Evolutionary conservation across 1,140 invertebrate genomes (phyloP).

Genomic region (Drosophila azteca): DNA sequence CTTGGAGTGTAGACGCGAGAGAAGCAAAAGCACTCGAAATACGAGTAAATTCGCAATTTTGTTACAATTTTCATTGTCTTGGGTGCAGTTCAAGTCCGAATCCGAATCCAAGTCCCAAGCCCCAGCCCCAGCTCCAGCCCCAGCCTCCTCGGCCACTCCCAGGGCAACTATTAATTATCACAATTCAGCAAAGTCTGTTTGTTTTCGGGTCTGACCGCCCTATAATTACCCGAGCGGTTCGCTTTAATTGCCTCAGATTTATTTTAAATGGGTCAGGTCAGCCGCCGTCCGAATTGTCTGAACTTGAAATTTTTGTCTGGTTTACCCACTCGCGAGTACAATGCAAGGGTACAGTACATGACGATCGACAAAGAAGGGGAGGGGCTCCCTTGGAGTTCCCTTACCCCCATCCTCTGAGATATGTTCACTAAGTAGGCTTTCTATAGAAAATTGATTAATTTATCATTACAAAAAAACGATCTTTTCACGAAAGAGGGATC

Average conservation of each 20-base stretch:
- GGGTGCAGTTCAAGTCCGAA: constrained; percentile 37
- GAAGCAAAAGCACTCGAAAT: constrained; percentile 2
- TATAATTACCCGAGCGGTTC: constrained; percentile 70
- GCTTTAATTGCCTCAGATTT: constrained; percentile 65
- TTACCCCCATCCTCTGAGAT: no score
- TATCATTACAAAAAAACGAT: no score
- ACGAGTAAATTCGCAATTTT: constrained; percentile 67
- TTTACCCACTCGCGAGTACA: constrained; percentile 29
- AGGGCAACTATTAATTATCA: constrained; percentile 73
- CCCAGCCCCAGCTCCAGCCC: constrained; percentile 16
- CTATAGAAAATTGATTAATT: no score
- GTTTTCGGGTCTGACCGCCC: constrained; percentile 40
- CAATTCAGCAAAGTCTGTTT: constrained; percentile 67
- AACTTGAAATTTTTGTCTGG: constrained; percentile 41
- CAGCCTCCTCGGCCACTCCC: constrained; percentile 43
- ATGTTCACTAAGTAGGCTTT: no score
- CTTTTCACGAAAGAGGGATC: no score
- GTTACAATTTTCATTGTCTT: constrained; percentile 74
- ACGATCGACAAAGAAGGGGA: no score
- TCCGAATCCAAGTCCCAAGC: neutral
- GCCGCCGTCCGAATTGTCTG: constrained; percentile 14
- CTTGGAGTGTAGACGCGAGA: constrained; percentile 27
- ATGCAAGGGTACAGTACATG: constrained; percentile 39
- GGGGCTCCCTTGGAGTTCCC: no score
- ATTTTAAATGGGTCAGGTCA: constrained; percentile 63